Base-by-base conservation (phyloP, 2,888 invertebrate genomes). In the Criorhina ranunculi region DNA sequence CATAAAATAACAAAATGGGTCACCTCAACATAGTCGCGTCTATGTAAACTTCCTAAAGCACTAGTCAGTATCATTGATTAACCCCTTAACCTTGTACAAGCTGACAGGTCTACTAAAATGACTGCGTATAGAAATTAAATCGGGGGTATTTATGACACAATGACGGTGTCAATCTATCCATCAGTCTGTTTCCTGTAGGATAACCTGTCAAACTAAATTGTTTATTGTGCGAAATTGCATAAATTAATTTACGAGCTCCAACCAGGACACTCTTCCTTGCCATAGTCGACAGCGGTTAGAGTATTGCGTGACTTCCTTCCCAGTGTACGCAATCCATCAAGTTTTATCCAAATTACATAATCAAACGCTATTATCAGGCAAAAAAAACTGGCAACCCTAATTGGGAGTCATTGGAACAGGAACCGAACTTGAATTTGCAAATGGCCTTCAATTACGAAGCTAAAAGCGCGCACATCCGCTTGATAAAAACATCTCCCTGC, bases 341-440 rank as follows among this genome's bases (percentile, higher is more conserved):
- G 51, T 42, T 72, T 31, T 49, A 60, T 72, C 19, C 31, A 60
- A 60, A 60, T 73, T 57, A 57, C 12, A 46, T 55, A 57, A 59
- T 59, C 57, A 57, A 46, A 55, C 29, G n/a, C 24, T 15, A 31
- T 35, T 29, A 55, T 44, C 42, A 44, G 42, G 37, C 44, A 8
- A 33, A 12, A 24, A 35, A 24, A 7, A 9, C 33, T 31, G 35
- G 15, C 11, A 40, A 11, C 29, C 46, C 53, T 53, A 66, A 75
- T 75, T 75, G 5, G 11, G 57, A 55, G 35, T 46, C 64, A 64
- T 64, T 37, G 35, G 55, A 37, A 44, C 12, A 33, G 44, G 17
- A 55, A 37, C 3, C 29, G 46, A 35, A 37, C 17, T 75, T 24
- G 44, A 55, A 75, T 55, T n/a, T 75, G 31, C 29, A 75, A 64